Percentiles rank a stretch among this genome's conserved stretches.
phyloP scores from a whole-genome alignment of 2,888 invertebrate species.

The Volucella bombylans region DNA sequence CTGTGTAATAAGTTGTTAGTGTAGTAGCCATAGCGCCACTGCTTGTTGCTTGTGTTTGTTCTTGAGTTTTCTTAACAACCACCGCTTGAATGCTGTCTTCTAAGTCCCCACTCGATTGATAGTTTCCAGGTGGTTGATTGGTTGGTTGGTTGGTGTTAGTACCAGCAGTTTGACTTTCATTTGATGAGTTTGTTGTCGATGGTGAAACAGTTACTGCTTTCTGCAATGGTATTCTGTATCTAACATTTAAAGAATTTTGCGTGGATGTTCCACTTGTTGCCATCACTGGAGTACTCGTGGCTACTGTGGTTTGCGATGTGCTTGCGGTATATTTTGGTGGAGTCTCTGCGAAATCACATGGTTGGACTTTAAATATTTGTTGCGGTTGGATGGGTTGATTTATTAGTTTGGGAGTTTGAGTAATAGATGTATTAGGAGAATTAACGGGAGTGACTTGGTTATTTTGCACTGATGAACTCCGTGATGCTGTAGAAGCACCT shows the following conservation, averaged over 20 bases:
- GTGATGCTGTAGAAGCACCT: conserved; percentile 3
- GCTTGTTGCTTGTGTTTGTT: conserved; percentile 74
- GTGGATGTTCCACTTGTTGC: conserved; percentile 37
- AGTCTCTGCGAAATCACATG: conserved; percentile 40
- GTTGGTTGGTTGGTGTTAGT: conserved; percentile 9
- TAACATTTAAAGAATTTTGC: conserved; percentile 19
- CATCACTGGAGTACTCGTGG: conserved; percentile 29
- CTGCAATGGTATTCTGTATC: conserved; percentile 26
- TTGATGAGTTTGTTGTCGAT: conserved; percentile 25
- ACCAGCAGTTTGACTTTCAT: conserved; percentile 38
- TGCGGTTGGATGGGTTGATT: conserved; percentile 53
- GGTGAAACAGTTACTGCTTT: conserved; percentile 20
- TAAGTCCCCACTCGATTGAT: conserved; percentile 78
- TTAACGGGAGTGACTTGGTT: conserved; percentile 66
- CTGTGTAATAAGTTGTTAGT: conserved; percentile 78
- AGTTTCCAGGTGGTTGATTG: conserved; percentile 12
- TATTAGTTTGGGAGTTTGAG: neutral
- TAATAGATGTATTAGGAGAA: neutral
- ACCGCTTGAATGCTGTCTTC: conserved; percentile 82
- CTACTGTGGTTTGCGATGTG: conserved; percentile 12
- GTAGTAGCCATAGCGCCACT: conserved; percentile 79
- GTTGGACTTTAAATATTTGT: conserved; percentile 46
- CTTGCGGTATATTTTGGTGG: conserved; percentile 39
- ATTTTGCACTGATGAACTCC: conserved; percentile 31
- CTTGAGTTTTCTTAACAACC: conserved; percentile 80